Evolutionary conservation across 64 coral and sea anemone species (phyloP).

Genomic region (Montipora capricornis): DNA sequence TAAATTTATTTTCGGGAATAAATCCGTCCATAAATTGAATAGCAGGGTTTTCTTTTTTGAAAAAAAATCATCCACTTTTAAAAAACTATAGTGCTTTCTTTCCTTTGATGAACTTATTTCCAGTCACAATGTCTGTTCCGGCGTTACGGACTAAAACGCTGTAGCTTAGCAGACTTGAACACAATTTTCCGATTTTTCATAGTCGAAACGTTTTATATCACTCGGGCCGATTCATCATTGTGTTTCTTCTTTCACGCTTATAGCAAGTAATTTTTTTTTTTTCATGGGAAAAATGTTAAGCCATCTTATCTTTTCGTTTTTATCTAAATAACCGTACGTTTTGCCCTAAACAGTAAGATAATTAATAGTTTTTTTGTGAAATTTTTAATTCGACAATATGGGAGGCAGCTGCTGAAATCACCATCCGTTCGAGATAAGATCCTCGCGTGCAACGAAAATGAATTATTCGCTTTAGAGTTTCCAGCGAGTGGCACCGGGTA

Average conservation of each 20-base stretch:
- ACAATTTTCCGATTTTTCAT: not conserved
- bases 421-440: constrained; percentile 20
- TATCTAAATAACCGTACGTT: constrained; percentile 59
- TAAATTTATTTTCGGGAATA: too few species aligned
- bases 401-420: constrained; percentile 39
- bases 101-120: too few species aligned
- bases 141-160: too few species aligned
- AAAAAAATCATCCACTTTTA: too few species aligned
- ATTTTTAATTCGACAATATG: constrained; percentile 39
- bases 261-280: constrained; percentile 7
- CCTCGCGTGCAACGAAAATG: not conserved
- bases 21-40: too few species aligned
- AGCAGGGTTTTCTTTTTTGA: too few species aligned
- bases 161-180: not conserved
- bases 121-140: too few species aligned
- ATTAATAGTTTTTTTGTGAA: constrained; percentile 57
- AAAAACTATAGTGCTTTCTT: too few species aligned
- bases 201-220: not conserved
- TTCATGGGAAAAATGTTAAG: not conserved
- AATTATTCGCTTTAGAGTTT: not conserved
- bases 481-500: too few species aligned
- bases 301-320: constrained; percentile 44
- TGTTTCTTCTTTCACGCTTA: too few species aligned
- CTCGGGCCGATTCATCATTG: too few species aligned
- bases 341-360: constrained; percentile 48